These are phyloP conservation scores for Eilema sororculum DNA, from an alignment of 2,888 invertebrate genomes.

Conservation along the genomic window DNA sequence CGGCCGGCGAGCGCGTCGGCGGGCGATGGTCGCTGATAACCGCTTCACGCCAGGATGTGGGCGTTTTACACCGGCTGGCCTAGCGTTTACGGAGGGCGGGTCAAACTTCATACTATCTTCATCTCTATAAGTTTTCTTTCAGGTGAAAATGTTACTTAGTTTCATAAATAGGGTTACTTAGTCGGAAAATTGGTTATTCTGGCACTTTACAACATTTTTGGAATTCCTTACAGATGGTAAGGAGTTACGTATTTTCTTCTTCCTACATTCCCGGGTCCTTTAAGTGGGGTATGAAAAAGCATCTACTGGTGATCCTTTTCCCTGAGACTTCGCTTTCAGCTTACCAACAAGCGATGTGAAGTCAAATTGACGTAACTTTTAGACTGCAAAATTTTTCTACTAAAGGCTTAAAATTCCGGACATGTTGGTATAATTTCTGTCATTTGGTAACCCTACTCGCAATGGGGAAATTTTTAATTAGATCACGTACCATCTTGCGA, in stretches of 20 bases:
- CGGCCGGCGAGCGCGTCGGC: constrained; percentile 34
- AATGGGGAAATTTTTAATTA: constrained; percentile 48
- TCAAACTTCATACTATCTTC: constrained; percentile 45
- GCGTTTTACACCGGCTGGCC: constrained; percentile 27
- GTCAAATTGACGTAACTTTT: too few relatives aligned
- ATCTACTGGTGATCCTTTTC: too few relatives aligned
- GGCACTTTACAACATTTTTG: neutral
- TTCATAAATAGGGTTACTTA: neutral
- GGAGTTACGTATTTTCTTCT: too few relatives aligned
- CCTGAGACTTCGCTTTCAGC: too few relatives aligned
- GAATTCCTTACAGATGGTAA: neutral
- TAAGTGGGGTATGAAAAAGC: too few relatives aligned
- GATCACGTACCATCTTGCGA: constrained; percentile 43
- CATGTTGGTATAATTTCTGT: neutral
- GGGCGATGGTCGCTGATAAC: constrained; percentile 20
- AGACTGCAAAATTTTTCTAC: neutral
- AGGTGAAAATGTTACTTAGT: constrained; percentile 46
- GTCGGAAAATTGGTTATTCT: too few relatives aligned
- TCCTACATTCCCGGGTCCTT: too few relatives aligned
- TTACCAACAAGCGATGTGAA: too few relatives aligned
- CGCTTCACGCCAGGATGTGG: constrained; percentile 28
- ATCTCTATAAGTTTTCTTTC: constrained; percentile 51
- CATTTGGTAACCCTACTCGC: constrained; percentile 22
- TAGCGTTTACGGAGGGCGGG: constrained; percentile 42
- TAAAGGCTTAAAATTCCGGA: neutral